Evolutionary conservation across 2,888 invertebrate species (phyloP), one percentile per base, ranked within the genome.

Genomic region (Drosophila basisetae): DNA sequence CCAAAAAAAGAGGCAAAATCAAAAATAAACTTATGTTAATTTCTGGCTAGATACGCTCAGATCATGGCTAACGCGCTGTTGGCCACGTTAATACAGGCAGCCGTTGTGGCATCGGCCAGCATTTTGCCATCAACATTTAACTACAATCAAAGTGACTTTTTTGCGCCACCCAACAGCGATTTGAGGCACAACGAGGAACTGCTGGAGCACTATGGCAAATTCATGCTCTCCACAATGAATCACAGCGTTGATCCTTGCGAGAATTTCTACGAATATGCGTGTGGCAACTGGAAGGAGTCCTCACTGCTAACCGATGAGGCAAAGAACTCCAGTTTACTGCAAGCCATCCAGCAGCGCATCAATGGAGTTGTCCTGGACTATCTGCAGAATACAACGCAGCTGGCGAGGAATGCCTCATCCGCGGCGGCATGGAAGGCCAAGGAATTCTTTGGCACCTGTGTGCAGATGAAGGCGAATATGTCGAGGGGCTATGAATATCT

Each of bases 211-310:
- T 88, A 91, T 68, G 89, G 84, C 0, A 73, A 79, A 3, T 89
- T 92, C 33, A 86, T 92, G 80, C 18, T 88, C 28, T 82, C 89
- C 59, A 84, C 74, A 9, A 92, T 92, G 91, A 92, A 92, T 58
- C 82, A 73, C 16, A 81, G 83, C 28, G 73, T 91, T 1, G 83
- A 91, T 82, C 92, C 92, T 9, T 92, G 92, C 49, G 92, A 92
- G 82, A 92, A 92, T 72, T 92, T 92, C 66, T 92, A 91, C 56
- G 91, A 92, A 18, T 92, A 80, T 56, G 91, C 92, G 1, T 92
- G 92, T 47, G 92, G 92, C 28, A 89, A 81, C 47, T 92, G 92
- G 92, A 77, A 82, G 53, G 67, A 87, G 30, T 82, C 90, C 1
- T 68, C 82, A 0, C 35, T 88, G 68, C 75, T 92, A 7, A 82